Conservation (phyloP, 2,797 vertebrate species). For the Nasua narica region DNA sequence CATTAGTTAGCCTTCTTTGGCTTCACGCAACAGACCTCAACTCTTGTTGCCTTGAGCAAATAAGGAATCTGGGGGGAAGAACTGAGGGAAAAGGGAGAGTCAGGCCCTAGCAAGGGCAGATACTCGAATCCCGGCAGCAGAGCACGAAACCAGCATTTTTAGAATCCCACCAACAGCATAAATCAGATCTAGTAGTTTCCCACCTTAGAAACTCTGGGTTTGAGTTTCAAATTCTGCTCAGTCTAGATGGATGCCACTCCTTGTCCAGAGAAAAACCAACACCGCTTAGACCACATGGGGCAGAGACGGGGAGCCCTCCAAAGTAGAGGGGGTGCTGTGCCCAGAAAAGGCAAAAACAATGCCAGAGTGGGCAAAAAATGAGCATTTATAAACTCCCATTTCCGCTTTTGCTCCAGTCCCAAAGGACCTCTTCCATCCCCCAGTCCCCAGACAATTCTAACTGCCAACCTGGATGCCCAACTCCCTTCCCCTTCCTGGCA, state of each 20-base stretch:
- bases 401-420: not conserved
- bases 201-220: not conserved
- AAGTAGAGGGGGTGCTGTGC: not conserved
- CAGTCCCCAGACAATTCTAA: not conserved
- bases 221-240: not conserved
- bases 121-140: not conserved
- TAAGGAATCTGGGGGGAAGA: not conserved
- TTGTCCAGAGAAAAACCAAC: not conserved
- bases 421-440: not conserved
- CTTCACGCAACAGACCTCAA: not conserved
- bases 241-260: not conserved
- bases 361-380: not conserved
- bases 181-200: not conserved
- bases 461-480: not conserved
- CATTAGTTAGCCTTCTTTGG: not conserved
- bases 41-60: not conserved
- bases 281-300: no score
- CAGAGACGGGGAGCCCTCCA: not conserved
- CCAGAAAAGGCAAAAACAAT: not conserved
- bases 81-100: not conserved
- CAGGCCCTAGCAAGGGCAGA: not conserved
- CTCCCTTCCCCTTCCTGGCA: not conserved
- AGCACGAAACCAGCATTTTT: not conserved
- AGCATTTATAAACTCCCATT: not conserved
- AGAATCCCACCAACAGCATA: not conserved